Conservation (phyloP, 2,113 vertebrate genomes). For the Nyctibius bracteatus region DNA sequence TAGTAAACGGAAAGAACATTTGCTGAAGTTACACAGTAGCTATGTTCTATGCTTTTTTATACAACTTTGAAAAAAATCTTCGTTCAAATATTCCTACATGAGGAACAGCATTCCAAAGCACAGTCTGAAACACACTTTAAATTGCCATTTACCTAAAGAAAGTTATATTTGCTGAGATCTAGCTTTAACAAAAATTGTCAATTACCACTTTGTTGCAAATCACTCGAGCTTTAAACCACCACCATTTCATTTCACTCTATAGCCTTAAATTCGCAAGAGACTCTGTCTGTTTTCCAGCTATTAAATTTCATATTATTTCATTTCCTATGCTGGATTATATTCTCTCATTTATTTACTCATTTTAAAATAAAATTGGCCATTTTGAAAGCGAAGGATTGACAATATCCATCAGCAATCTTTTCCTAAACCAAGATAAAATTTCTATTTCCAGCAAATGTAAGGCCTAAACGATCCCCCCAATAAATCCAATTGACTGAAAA, state of each 20-base stretch:
- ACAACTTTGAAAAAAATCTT: background rate
- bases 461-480: background rate
- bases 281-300: background rate
- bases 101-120: constrained; percentile 23
- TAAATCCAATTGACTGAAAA: background rate
- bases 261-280: constrained; percentile 38
- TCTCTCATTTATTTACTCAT: constrained; percentile 30
- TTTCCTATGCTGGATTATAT: constrained; percentile 15
- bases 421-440: background rate
- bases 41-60: background rate
- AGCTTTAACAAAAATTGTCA: constrained; percentile 40
- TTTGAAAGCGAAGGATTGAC: constrained; percentile 4
- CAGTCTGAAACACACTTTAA: background rate
- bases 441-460: background rate
- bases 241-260: constrained; percentile 23
- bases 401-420: background rate
- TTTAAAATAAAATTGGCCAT: background rate
- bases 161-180: constrained; percentile 16
- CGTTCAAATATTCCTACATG: background rate
- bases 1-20: background rate
- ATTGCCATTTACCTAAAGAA: constrained; percentile 39
- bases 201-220: constrained; percentile 25
- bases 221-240: background rate
- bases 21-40: background rate
- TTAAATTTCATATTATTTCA: constrained; percentile 20